These are phyloP conservation scores for Cyanoderma ruficeps DNA, from an alignment of 2,113 vertebrate species.

Conservation along the genomic window DNA sequence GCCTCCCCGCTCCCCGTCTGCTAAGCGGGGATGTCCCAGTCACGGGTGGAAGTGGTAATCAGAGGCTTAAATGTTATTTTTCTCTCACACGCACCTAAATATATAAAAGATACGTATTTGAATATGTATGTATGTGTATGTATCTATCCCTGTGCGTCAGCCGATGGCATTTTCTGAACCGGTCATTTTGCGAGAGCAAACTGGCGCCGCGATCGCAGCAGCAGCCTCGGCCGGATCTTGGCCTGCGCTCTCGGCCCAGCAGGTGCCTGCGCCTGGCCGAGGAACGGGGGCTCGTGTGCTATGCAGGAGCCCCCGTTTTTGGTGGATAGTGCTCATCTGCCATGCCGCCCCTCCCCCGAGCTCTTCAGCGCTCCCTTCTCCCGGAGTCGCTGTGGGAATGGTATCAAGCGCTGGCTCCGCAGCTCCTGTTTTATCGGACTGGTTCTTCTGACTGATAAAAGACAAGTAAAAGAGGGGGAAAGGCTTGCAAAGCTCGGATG, in stretches of 20 bases:
- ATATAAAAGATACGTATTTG: neutral
- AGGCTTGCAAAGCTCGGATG: neutral
- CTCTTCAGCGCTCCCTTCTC: neutral
- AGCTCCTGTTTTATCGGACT: neutral
- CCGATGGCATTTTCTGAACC: neutral
- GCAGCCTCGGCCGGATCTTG: neutral
- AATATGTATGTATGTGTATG: neutral
- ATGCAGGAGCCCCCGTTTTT: accelerated
- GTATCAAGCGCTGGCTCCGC: neutral
- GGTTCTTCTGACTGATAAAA: neutral
- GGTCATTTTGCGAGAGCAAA: neutral
- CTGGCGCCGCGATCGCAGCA: accelerated
- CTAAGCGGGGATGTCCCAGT: no score
- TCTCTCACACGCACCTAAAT: neutral
- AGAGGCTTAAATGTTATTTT: neutral
- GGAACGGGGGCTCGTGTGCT: neutral
- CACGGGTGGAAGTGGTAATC: neutral
- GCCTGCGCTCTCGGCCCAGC: neutral
- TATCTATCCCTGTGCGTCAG: neutral
- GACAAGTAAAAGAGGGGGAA: neutral
- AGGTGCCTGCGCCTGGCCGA: neutral
- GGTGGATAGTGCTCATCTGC: neutral
- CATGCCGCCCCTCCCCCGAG: neutral
- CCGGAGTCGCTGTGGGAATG: accelerated
- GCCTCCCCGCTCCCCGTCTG: accelerated